phyloP scores from a whole-genome alignment of 2,797 vertebrate genomes.

The Alectoris magna region DNA sequence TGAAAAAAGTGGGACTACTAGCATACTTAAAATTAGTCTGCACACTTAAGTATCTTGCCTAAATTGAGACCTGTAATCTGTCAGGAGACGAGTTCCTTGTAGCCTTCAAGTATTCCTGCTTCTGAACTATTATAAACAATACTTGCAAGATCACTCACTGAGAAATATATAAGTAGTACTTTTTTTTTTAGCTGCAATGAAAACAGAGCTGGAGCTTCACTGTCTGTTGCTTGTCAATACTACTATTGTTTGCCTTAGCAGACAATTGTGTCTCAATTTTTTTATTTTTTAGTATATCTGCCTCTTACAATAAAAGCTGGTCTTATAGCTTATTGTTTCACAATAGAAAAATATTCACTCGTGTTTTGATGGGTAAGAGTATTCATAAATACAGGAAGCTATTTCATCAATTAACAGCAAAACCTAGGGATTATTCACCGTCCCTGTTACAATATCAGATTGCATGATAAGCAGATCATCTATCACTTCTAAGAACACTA shows the following conservation, averaged over 20 bases:
- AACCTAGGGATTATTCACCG: not conserved
- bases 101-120: not conserved
- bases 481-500: not conserved
- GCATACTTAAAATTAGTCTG: not conserved
- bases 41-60: slow-evolving; percentile 14
- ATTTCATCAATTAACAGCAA: slow-evolving; percentile 4
- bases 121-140: not conserved
- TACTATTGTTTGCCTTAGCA: not conserved
- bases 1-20: slow-evolving; percentile 9
- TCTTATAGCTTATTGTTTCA: not conserved
- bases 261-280: not conserved
- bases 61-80: not conserved
- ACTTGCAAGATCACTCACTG: not conserved
- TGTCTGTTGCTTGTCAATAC: not conserved
- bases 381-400: not conserved
- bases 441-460: not conserved
- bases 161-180: not conserved
- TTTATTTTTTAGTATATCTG: not conserved
- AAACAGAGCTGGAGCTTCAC: not conserved
- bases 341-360: not conserved
- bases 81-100: not conserved
- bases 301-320: not conserved
- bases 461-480: not conserved
- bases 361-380: not conserved
- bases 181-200: not conserved